Base-by-base conservation (phyloP, 2,888 invertebrate genomes). In the Callimorpha dominula region DNA sequence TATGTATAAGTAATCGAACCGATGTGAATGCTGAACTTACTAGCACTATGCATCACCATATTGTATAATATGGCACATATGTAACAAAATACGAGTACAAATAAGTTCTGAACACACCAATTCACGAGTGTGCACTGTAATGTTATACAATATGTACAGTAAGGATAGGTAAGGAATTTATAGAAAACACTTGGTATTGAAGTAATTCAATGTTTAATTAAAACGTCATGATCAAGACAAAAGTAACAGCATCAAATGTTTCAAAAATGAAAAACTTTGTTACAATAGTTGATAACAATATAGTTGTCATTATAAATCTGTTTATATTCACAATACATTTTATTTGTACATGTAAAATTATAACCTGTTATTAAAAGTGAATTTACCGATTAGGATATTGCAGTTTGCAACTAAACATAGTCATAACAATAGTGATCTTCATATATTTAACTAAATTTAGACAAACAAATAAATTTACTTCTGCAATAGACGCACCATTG, bases 201-300 rank as follows among this genome's bases (percentile, higher is more conserved):
- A 91, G 90, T 93, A 91, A 92, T 90, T 90, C 88, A 94, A 91
- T 92, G 90, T 95, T 94, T 95, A 95, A 94, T 95, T 85, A 91
- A 93, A 94, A 93, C 93, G 91, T 93, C 93, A 93, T 94, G 93
- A 95, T 94, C 92, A 91, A 88, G 91, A 91, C 87, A 92, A 93
- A 93, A 91, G 88, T 93, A 95, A 95, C 93, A 92, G 91, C 91
- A 89, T 93, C 92, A 92, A 93, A 92, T 89, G 86, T 90, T 93
- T 89, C 87, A 91, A 92, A 92, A 94, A 92, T 88, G 83, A 92
- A 91, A 91, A 89, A 88, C 86, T 80, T 88, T 85, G 87, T 89
- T 89, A 86, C 81, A 88, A 87, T 87, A 85, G 82, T 82, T 84
- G 80, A 86, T 86, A 85, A 86, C 84, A 83, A 85, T 86, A 86